Percentiles rank a stretch among this genome's conserved stretches.
Conservation (phyloP, 1,140 invertebrate genomes). For the Drosophila sechellia region DNA sequence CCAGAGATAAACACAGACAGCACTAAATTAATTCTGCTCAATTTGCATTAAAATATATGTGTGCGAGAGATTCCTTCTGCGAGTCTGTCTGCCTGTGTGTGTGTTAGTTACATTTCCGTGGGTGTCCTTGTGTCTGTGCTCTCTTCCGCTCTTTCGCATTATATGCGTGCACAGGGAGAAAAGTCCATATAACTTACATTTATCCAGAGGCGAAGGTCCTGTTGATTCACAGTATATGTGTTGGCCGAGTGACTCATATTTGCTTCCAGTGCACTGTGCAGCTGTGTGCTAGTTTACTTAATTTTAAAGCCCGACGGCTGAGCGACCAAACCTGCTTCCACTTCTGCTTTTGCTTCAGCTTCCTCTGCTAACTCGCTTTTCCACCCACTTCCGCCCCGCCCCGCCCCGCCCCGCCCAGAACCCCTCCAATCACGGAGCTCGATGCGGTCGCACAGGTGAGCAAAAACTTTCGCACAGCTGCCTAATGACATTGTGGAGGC, state of each 20-base stretch:
- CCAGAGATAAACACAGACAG: slow-evolving; percentile 77
- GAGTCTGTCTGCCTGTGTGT: slow-evolving; percentile 19
- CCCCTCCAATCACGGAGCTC: slow-evolving; percentile 8
- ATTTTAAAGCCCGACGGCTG: slow-evolving; percentile 60
- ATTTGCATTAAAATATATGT: slow-evolving; percentile 82
- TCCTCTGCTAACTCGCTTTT: slow-evolving; percentile 11
- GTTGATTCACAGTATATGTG: no score
- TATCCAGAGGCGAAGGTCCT: no score
- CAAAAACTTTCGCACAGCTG: slow-evolving; percentile 54
- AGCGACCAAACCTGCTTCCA: slow-evolving; percentile 39
- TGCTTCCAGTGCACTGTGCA: not conserved
- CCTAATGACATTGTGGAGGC: slow-evolving; percentile 53
- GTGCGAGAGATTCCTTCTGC: slow-evolving; percentile 19
- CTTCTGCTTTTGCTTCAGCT: slow-evolving; percentile 21
- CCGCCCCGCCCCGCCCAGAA: no score
- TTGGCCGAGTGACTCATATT: not conserved
- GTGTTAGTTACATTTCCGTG: slow-evolving; percentile 72
- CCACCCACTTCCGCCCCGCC: not conserved
- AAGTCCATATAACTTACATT: not conserved
- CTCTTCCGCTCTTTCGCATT: slow-evolving; percentile 6
- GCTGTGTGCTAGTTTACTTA: slow-evolving; percentile 65
- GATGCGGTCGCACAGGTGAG: slow-evolving; percentile 50
- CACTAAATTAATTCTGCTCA: slow-evolving; percentile 83
- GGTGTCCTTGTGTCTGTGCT: slow-evolving; percentile 16
- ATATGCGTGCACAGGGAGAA: not conserved